phyloP scores from a whole-genome alignment of 2,797 vertebrate genomes.

The Enteromius unitaeniatus region DNA sequence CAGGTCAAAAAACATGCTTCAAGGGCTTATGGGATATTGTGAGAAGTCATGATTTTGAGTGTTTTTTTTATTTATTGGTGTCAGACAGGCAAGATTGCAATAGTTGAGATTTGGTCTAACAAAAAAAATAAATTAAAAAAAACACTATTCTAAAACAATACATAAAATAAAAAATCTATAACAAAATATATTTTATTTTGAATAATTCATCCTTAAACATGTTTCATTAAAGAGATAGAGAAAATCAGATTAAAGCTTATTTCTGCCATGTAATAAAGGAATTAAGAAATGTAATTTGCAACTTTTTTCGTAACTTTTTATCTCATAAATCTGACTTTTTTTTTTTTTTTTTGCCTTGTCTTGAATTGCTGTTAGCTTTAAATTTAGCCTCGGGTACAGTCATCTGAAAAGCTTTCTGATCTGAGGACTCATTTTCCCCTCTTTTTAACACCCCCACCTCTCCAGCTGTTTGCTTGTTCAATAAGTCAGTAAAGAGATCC shows the following conservation, averaged over 20 bases:
- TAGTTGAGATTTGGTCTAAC: neutral
- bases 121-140: neutral
- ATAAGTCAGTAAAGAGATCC: slow-evolving; percentile 73
- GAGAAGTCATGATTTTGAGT: neutral
- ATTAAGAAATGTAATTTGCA: too few relatives aligned
- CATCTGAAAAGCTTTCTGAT: neutral
- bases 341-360: neutral
- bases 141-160: neutral
- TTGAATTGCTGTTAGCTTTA: neutral
- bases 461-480: slow-evolving; percentile 61
- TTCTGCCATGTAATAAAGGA: neutral
- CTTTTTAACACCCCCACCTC: neutral
- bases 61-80: neutral
- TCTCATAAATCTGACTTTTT: too few relatives aligned
- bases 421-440: neutral
- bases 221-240: neutral
- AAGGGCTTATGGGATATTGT: neutral
- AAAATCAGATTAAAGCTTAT: neutral
- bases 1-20: slow-evolving; percentile 19
- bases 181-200: neutral
- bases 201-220: neutral
- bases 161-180: neutral
- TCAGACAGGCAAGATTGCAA: neutral
- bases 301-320: too few relatives aligned
- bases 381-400: neutral